Percentiles rank a stretch among this genome's conserved stretches.
phyloP scores from a whole-genome alignment of 2,888 invertebrate genomes.

The Odontothrips loti region DNA sequence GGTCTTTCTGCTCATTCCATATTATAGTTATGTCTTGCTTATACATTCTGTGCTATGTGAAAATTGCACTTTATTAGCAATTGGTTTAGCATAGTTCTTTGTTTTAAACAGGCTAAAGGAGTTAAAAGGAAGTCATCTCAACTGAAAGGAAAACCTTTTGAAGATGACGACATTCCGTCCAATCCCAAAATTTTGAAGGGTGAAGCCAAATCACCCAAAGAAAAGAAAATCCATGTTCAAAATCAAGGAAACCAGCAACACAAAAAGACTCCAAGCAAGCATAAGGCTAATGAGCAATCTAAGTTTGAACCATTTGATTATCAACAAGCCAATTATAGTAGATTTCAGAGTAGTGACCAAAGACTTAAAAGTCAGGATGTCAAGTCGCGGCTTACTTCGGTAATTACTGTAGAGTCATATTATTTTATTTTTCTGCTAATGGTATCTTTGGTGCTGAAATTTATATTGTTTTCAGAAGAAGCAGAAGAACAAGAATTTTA shows the following conservation, averaged over 20 bases:
- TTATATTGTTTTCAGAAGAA: background rate
- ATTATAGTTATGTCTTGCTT: no score
- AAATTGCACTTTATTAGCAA: background rate
- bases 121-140: background rate
- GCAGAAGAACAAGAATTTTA: background rate
- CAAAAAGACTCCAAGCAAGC: background rate
- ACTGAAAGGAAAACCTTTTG: background rate
- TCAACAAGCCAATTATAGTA: background rate
- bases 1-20: no score
- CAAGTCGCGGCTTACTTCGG: background rate
- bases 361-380: background rate
- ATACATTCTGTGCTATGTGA: no score
- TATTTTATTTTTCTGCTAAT: background rate
- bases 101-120: background rate
- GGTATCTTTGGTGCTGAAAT: background rate
- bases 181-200: background rate
- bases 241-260: background rate
- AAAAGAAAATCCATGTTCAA: background rate
- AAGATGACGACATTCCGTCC: background rate
- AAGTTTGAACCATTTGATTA: constrained; percentile 16
- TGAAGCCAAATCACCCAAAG: background rate
- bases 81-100: background rate
- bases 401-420: background rate
- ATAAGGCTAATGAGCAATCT: background rate
- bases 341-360: background rate